Evolutionary conservation across 2,113 vertebrate genomes (phyloP), one percentile per base, ranked within the genome.

Genomic region (Cyanoramphus novaezelandiae): DNA sequence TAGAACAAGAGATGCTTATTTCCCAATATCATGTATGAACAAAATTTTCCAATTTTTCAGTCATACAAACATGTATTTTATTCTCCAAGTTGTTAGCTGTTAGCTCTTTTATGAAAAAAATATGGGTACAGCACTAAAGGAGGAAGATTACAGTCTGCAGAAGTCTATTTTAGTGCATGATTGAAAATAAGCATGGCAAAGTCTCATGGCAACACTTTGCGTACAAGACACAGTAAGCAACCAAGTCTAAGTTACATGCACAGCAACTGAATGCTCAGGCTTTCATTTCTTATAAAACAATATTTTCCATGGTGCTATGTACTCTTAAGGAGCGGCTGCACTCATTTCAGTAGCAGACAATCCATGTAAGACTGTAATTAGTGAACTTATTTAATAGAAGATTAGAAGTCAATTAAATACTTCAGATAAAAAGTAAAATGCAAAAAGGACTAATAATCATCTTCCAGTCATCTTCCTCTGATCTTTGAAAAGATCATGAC

Each of bases 141-240:
- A 91, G 62, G 39, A 74, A 82, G 39, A 11, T 63, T 4, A 16
- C 10, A 46, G 37, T 20, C 43, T 92, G 33, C 44, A 70, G 50
- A 9, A 88, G 47, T 43, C 47, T 88, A 6, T 20, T 82, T 43
- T 20, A 71, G 63, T 13, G 29, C 59, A 33, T 69, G 67, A 57
- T 0, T 72, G 76, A 80, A 95, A 93, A 86, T 9, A 74, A 74
- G 46, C 77, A 50, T 59, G 46, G 43, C 60, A 93, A 87, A 82
- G 39, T 86, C 89, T 95, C 86, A 86, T 86, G 64, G 95, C 76
- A 96, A 95, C 89, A 69, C 49, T 77, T 39, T 7, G 62, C 59
- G 31, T 72, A 52, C 37, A 93, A 86, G 53, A 77, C 10, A 9
- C 31, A 84, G 60, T 78, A 86, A 96, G 93, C 71, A 91, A 93